Evolutionary conservation across 2,888 invertebrate species (phyloP), one percentile per base, ranked within the genome.

Genomic region (Hoplodrina ambigua): DNA sequence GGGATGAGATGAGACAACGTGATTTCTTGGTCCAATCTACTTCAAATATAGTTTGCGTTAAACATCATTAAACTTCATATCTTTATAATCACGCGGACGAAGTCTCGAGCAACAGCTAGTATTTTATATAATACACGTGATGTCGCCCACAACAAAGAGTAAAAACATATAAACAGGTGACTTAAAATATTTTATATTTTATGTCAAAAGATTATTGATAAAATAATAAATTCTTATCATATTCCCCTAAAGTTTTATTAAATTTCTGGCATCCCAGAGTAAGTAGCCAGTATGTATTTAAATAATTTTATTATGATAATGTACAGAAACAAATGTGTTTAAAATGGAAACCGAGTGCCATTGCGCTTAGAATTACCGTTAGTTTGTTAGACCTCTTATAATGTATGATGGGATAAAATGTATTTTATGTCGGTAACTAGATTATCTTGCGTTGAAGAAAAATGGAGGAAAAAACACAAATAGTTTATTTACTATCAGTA

Each of bases 261-360:
- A 72, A 54, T 58, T 59, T 52, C 60, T 50, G 15, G 15, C 41
- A 53, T 58, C 20, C 13, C 33, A 52, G 11, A 55, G 33, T 64
- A 72, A 76, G 65, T 69, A 74, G 72, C 41, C 30, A 41, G 49
- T 68, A 65, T 37, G 74, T 74, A 80, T 77, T 77, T 76, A 69
- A 82, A 82, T 77, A 82, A 69, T 80, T 74, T 69, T 82, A 79
- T 77, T 82, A 82, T 82, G 82, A 63, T 77, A 82, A 82, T 82
- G 50, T 20, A 55, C 46, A 13, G 53, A 59, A 76, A 79, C 58
- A 72, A 76, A 82, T 82, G 74, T 66, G 70, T 75, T 72, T 72
- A 62, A 72, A 80, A 82, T 82, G 74, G 58, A 71, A 82, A 82
- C 46, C 50, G 44, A 17, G 20, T 30, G 33, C 58, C 72, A 75